Base-by-base conservation (phyloP, 2,113 vertebrate species). In the Salvator merianae region DNA sequence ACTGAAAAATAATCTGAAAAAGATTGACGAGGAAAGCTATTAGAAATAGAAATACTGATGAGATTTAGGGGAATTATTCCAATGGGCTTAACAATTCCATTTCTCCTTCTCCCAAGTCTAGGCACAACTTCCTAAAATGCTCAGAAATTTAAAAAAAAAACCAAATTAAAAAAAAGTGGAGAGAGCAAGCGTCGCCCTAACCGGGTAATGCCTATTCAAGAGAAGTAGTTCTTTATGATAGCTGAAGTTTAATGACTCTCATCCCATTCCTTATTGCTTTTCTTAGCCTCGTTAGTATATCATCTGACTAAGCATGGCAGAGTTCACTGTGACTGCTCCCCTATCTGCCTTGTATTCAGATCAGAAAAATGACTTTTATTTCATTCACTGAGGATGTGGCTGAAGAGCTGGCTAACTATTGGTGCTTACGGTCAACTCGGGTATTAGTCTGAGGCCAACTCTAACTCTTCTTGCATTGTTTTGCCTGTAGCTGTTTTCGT, bases 141-240 rank as follows among this genome's bases (percentile, higher is more conserved):
- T 90, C 3, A 72, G 86, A 69, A 85, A 5, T 72, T 83, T 89
- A 84, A n/a, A n/a, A 53, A 53, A 3, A 9, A 53, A 53, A 53
- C 16, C 50, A 53, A 53, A 53, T 53, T 53, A 53, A 53, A 53
- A 53, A 53, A 9, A 13, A 14, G n/a, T 47, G 13, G 9, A 65
- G 79, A 65, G 84, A 80, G 75, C 81, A 47, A 78, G 81, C 7
- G 22, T 16, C 53, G 71, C 86, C 66, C 77, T 81, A 87, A 2
- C 68, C 34, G 78, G 70, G 55, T 63, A 59, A 68, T 90, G 81
- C 77, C 78, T 89, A 32, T 79, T 89, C 82, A 28, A 3, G 32
- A 84, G 0, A 73, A 77, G 70, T 86, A 38, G 24, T 62, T 71
- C 72, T 32, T 36, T 69, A 10, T 83, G 9, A 50, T 88, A 32